These are phyloP conservation scores for Synanthedon formicaeformis DNA, from an alignment of 2,888 invertebrate species.

Conservation along the genomic window DNA sequence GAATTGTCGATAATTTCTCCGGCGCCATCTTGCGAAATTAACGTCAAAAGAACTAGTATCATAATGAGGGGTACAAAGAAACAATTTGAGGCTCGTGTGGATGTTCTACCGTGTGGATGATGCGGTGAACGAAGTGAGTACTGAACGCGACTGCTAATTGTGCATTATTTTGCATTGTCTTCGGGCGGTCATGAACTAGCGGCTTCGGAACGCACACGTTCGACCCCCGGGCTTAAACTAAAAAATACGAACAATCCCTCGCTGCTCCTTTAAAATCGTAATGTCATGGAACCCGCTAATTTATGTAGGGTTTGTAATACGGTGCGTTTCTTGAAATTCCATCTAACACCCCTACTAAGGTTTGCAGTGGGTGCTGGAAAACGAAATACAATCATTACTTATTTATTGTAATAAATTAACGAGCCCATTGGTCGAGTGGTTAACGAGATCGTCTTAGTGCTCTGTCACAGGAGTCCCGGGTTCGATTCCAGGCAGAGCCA, in stretches of 20 bases:
- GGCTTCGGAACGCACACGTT: conserved; percentile 13
- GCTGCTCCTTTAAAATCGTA: conserved; percentile 3
- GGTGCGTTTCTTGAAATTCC: conserved; percentile 19
- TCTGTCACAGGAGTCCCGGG: too few species aligned
- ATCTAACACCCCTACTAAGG: neutral
- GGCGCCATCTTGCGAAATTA: conserved; percentile 4
- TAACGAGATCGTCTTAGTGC: too few species aligned
- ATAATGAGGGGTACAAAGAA: too few species aligned
- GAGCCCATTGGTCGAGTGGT: too few species aligned
- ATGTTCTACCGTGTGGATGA: too few species aligned
- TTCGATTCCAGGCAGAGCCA: too few species aligned
- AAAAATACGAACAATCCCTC: conserved; percentile 3
- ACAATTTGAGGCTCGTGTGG: too few species aligned
- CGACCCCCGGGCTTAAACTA: conserved; percentile 11
- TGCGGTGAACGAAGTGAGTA: neutral
- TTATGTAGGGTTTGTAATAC: conserved; percentile 1
- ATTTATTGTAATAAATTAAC: too few species aligned
- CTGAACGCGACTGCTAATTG: conserved; percentile 25
- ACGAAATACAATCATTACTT: too few species aligned
- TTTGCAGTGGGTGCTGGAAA: too few species aligned
- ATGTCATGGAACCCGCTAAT: conserved; percentile 1
- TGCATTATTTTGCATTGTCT: conserved; percentile 28
- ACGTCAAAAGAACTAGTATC: conserved; percentile 3
- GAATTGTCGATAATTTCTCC: neutral
- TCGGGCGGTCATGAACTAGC: conserved; percentile 40